Percentiles rank a stretch among this genome's conserved stretches.
These are phyloP conservation scores for Alosa sapidissima DNA, from an alignment of 2,797 vertebrate genomes.

Conservation along the genomic window DNA sequence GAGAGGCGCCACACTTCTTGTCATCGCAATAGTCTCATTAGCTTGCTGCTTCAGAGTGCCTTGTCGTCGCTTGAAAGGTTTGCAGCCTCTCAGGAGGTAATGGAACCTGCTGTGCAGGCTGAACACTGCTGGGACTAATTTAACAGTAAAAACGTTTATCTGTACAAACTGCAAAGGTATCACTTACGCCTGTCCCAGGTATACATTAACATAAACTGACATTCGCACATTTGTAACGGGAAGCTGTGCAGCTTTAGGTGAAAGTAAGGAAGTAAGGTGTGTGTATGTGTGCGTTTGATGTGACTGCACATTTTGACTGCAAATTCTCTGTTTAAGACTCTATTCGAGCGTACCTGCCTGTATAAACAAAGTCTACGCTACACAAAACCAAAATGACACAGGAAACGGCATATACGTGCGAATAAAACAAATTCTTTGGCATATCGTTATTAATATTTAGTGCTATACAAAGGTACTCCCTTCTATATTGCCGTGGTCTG, in stretches of 20 bases:
- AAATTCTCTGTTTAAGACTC: neutral
- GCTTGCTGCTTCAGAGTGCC: neutral
- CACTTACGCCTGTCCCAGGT: conserved; percentile 16
- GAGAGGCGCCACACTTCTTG: neutral
- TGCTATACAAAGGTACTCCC: neutral
- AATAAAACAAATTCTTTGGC: neutral
- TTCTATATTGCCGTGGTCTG: neutral
- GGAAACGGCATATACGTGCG: neutral
- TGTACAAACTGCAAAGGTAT: conserved; percentile 23
- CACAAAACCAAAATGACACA: neutral
- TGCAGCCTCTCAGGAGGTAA: conserved; percentile 15
- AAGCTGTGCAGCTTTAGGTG: neutral
- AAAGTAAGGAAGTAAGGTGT: neutral
- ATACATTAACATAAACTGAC: conserved; percentile 16
- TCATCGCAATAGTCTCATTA: neutral
- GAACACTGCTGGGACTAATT: conserved; percentile 8
- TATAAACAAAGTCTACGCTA: neutral
- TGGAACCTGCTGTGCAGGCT: conserved; percentile 8
- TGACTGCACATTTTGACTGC: neutral
- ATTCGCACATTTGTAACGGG: neutral
- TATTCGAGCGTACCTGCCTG: neutral
- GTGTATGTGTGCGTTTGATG: neutral
- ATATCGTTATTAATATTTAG: neutral
- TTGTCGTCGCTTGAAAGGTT: conserved; percentile 22
- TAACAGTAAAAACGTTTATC: conserved; percentile 22